These are phyloP conservation scores for Andrena praecox DNA, from an alignment of 2,888 invertebrate species.

Conservation along the genomic window DNA sequence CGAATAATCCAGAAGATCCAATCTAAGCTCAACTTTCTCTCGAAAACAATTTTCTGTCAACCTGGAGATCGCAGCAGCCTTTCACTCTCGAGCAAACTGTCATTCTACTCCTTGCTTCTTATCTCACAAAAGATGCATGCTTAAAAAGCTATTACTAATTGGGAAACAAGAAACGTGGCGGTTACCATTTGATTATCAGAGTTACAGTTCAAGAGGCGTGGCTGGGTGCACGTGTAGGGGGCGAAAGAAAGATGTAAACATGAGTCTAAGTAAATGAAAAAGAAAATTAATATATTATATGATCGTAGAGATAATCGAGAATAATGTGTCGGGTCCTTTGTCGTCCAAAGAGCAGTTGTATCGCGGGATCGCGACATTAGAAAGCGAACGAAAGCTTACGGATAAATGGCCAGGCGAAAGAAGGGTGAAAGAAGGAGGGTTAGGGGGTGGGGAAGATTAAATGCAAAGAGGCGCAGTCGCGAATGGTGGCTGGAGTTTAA, in stretches of 20 bases:
- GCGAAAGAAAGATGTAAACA: conserved; percentile 33
- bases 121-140: background rate
- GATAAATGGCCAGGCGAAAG: conserved; percentile 3
- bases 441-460: background rate
- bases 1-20: background rate
- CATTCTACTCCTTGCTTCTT: background rate
- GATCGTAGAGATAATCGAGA: conserved; percentile 59
- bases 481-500: conserved; percentile 36
- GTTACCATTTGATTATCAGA: background rate
- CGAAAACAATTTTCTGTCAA: background rate
- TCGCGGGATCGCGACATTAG: conserved; percentile 41
- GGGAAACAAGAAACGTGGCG: background rate
- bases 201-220: background rate
- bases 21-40: background rate
- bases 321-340: conserved; percentile 53
- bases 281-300: conserved; percentile 59
- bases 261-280: conserved; percentile 45
- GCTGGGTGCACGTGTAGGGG: conserved; percentile 32
- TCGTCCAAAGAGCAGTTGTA: conserved; percentile 56
- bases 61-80: background rate
- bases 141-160: background rate
- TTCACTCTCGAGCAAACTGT: background rate
- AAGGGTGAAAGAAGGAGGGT: background rate
- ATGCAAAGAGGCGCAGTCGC: background rate
- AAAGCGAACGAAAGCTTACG: conserved; percentile 21